Percentiles rank a stretch among this genome's conserved stretches.
Conservation (phyloP, 2,888 invertebrate species). For the Lacanobia oleracea region DNA sequence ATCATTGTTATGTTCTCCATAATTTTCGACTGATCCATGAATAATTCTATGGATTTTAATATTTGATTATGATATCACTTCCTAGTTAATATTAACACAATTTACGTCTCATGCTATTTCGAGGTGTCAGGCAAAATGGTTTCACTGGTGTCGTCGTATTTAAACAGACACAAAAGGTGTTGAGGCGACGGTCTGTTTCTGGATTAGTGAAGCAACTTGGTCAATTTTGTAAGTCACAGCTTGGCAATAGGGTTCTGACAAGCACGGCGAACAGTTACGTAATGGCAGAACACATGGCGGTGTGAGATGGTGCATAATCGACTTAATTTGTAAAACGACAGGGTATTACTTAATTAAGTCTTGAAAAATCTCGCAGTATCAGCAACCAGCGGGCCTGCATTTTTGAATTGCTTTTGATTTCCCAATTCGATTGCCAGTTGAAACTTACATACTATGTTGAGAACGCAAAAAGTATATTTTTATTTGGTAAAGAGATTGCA, state of each 20-base stretch:
- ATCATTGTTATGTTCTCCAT: conserved; percentile 54
- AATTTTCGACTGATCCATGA: conserved; percentile 41
- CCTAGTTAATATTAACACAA: conserved; percentile 37
- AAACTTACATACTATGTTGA: conserved; percentile 34
- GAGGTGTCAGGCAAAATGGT: conserved; percentile 47
- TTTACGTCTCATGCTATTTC: conserved; percentile 41
- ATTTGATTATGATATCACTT: conserved; percentile 38
- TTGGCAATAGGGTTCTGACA: conserved; percentile 40
- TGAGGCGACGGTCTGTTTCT: conserved; percentile 36
- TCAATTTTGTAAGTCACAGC: conserved; percentile 43
- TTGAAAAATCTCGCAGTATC: conserved; percentile 31
- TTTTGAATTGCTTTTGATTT: conserved; percentile 42
- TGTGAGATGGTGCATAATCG: conserved; percentile 18
- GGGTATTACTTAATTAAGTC: conserved; percentile 20
- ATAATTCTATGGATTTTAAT: conserved; percentile 40
- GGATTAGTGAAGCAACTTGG: conserved; percentile 38
- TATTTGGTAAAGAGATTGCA: conserved; percentile 25
- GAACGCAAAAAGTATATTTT: conserved; percentile 16
- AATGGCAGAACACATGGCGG: conserved; percentile 15
- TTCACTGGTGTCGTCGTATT: conserved; percentile 44
- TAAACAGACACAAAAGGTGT: conserved; percentile 28
- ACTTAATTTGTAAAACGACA: conserved; percentile 16
- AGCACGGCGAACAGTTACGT: conserved; percentile 25
- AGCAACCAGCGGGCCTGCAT: conserved; percentile 28
- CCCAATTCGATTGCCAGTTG: conserved; percentile 41